Percentiles rank a stretch among this genome's conserved stretches.
These are phyloP conservation scores for Dolichopus griseipennis DNA, from an alignment of 2,888 invertebrate genomes.

Conservation along the genomic window DNA sequence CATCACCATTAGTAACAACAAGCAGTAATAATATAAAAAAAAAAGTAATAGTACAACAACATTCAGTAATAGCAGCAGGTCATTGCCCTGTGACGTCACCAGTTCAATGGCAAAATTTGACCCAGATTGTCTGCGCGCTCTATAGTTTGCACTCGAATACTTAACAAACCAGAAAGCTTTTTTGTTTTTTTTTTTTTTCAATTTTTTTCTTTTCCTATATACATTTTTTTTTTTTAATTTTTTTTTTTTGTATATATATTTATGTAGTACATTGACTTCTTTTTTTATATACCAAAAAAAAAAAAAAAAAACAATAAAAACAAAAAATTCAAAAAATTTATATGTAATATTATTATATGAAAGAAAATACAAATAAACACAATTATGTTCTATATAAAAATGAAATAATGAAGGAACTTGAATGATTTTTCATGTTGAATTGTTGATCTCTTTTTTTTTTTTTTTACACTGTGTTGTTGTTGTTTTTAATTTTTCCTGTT, in stretches of 20 bases:
- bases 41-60: background rate
- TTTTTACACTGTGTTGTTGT: too few species aligned
- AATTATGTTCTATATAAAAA: too few species aligned
- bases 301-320: too few species aligned
- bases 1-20: background rate
- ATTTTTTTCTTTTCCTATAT: conserved; percentile 7
- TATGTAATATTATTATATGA: background rate
- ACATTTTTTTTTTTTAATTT: background rate
- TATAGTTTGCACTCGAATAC: conserved; percentile 24
- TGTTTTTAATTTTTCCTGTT: too few species aligned
- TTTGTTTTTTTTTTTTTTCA: conserved; percentile 13
- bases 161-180: conserved; percentile 14
- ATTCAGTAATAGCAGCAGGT: conserved; percentile 24
- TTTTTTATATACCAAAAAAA: background rate
- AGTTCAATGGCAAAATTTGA: conserved; percentile 46
- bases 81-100: conserved; percentile 44
- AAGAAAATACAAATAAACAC: too few species aligned
- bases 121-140: conserved; percentile 44
- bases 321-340: background rate
- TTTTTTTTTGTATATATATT: background rate
- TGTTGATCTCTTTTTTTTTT: too few species aligned
- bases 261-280: background rate
- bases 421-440: too few species aligned
- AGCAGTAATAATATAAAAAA: too few species aligned
- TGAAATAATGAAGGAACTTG: too few species aligned